Base-by-base conservation (phyloP, 2,888 invertebrate species). In the Mythimna impura region DNA sequence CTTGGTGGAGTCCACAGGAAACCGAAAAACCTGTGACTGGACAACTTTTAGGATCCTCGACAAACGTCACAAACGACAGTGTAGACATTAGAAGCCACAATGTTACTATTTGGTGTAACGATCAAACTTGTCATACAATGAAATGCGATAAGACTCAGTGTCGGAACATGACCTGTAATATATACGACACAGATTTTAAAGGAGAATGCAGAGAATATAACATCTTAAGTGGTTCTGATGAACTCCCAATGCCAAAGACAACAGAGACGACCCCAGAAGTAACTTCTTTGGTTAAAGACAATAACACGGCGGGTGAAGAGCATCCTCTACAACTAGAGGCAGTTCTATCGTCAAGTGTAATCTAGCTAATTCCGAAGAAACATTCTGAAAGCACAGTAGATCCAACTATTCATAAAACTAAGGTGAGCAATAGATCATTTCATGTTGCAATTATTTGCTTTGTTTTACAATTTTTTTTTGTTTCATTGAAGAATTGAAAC, bases 81-180 rank as follows among this genome's bases (percentile, higher is more conserved):
- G 88, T 93, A 74, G 92, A 93, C 76, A 89, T 95, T 43, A 91
- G 89, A 8, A 93, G 88, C 66, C 92, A 90, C 54, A 95, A 94
- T 80, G 92, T 96, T 3, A 94, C 94, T 3, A 92, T 96, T 17
- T 94, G 92, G 93, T 96, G 96, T 84, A 94, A 95, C 86, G 96
- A 96, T 57, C 96, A 96, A 87, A 96, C 93, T 6, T 96, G 96
- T 80, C 96, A 94, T 3, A 96, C 94, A 9, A 93, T 93, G 91
- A 94, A 91, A 80, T 96, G 96, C 81, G 91, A 94, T 74, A 91
- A 87, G 71, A 86, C 84, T 22, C 92, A 92, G 8, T 96, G 96
- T 84, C 90, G 83, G 14, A 95, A 95, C 71, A 87, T 92, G 57
- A 94, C 95, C 10, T 96, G 96, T 82, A 96, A 92, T 76, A 93